phyloP scores from a whole-genome alignment of 2,797 vertebrate genomes.

The Leptoclinus maculatus region DNA sequence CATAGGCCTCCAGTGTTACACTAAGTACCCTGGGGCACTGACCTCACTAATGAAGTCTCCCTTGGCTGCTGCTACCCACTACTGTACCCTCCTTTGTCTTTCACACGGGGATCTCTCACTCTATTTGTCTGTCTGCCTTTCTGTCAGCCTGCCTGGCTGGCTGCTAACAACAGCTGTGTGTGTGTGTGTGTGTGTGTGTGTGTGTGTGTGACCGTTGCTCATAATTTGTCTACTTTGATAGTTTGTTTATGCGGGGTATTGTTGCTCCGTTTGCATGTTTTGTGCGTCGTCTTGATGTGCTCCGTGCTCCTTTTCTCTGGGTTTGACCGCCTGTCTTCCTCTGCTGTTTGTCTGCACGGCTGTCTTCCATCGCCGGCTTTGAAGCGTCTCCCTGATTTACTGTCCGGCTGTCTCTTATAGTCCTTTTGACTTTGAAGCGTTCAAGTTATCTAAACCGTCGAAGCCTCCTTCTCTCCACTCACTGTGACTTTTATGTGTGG shows the following conservation, averaged over 20 bases:
- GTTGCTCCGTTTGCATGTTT: conserved; percentile 61
- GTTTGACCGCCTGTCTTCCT: conserved; percentile 47
- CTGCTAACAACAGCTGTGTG: conserved; percentile 68
- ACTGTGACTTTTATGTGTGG: conserved; percentile 59
- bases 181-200: background rate
- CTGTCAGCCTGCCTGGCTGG: conserved; percentile 66
- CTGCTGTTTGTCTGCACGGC: conserved; percentile 36
- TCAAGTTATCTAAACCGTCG: conserved; percentile 58
- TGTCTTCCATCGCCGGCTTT: conserved; percentile 68
- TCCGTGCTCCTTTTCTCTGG: conserved; percentile 47
- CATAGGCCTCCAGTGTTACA: conserved; percentile 85
- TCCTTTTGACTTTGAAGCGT: conserved; percentile 71
- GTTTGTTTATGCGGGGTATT: conserved; percentile 62
- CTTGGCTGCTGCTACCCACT: conserved; percentile 77
- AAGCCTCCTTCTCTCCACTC: conserved; percentile 54
- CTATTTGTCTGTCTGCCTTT: conserved; percentile 71
- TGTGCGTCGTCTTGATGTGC: conserved; percentile 54
- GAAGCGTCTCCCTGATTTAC: conserved; percentile 75
- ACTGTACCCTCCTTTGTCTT: conserved; percentile 83
- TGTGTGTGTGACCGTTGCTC: conserved; percentile 21
- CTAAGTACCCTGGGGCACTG: conserved; percentile 80
- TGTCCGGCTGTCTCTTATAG: conserved; percentile 70
- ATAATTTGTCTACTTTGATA: conserved; percentile 59
- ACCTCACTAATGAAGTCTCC: conserved; percentile 83
- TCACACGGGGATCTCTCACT: conserved; percentile 73